These are phyloP conservation scores for Drosophila lowei DNA, from an alignment of 1,140 invertebrate genomes.

Conservation along the genomic window DNA sequence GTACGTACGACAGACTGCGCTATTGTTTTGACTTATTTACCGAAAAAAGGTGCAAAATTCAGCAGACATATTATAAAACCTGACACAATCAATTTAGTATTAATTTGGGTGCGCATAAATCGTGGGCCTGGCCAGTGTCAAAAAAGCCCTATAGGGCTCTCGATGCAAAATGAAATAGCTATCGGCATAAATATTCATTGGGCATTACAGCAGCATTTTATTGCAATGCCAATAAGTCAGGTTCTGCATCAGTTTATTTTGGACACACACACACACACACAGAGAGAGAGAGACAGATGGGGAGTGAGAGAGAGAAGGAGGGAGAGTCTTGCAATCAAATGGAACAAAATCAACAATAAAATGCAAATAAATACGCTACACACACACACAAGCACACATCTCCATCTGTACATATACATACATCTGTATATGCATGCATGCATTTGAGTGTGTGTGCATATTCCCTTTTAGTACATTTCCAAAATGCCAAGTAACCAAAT, in stretches of 20 bases:
- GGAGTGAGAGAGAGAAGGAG: background rate
- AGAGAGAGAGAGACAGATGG: background rate
- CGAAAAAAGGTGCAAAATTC: conserved; percentile 10
- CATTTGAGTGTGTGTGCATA: conserved; percentile 28
- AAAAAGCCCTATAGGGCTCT: conserved; percentile 64
- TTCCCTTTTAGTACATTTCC: conserved; percentile 59
- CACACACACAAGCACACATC: conserved; percentile 16
- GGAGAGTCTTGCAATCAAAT: conserved; percentile 66
- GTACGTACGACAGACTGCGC: background rate
- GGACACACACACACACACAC: background rate
- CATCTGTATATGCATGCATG: background rate
- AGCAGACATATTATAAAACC: conserved; percentile 32
- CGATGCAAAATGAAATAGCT: conserved; percentile 69
- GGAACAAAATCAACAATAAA: conserved; percentile 79
- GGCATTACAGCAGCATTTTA: conserved; percentile 64
- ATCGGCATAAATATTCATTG: conserved; percentile 75
- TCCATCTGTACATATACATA: background rate
- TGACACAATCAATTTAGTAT: conserved; percentile 76
- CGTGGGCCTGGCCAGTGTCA: conserved; percentile 50
- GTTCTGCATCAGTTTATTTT: conserved; percentile 66
- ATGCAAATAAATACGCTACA: conserved; percentile 71
- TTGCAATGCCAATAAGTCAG: conserved; percentile 53
- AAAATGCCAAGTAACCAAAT: conserved; percentile 76
- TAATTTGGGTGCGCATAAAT: conserved; percentile 71
- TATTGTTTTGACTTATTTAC: conserved; percentile 22